A percentile compares a stretch with the other conserved stretches of the same genome.
phyloP scores from a whole-genome alignment of 2,888 invertebrate genomes.

The Drosophila formosana region DNA sequence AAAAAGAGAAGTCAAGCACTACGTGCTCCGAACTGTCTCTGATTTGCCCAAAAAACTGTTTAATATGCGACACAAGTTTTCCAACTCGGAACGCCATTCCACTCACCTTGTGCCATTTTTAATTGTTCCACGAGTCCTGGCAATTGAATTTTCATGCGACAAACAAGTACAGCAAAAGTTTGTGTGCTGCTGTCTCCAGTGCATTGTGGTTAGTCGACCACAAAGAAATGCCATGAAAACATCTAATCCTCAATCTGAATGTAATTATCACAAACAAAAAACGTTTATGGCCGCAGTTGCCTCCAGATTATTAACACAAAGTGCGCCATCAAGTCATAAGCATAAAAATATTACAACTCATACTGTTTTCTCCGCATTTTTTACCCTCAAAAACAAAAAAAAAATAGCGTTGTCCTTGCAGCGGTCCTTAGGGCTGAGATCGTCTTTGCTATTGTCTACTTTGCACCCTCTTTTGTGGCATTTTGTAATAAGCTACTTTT shows the following conservation, averaged over 20 bases:
- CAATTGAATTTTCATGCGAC: slow-evolving; percentile 67
- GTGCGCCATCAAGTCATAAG: slow-evolving; percentile 57
- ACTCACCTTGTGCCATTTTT: slow-evolving; percentile 38
- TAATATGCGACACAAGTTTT: slow-evolving; percentile 63
- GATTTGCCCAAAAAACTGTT: slow-evolving; percentile 45
- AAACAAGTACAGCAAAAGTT: slow-evolving; percentile 43
- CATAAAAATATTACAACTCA: slow-evolving; percentile 63
- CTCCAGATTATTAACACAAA: slow-evolving; percentile 77
- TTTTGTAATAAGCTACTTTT: slow-evolving; percentile 69
- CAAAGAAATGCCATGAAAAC: slow-evolving; percentile 22
- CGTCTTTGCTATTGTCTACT: slow-evolving; percentile 30
- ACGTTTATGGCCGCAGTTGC: slow-evolving; percentile 60
- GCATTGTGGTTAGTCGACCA: slow-evolving; percentile 32
- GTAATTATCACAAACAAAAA: slow-evolving; percentile 72
- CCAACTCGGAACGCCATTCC: slow-evolving; percentile 40
- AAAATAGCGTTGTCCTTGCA: slow-evolving; percentile 18
- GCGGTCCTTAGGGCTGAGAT: slow-evolving; percentile 11
- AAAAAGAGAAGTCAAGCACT: slow-evolving; percentile 47
- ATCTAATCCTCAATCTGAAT: slow-evolving; percentile 67
- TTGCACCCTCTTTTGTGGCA: slow-evolving; percentile 62
- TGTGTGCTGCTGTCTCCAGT: slow-evolving; percentile 17
- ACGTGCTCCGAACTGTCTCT: slow-evolving; percentile 55
- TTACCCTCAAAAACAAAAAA: slow-evolving; percentile 39
- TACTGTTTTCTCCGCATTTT: slow-evolving; percentile 24
- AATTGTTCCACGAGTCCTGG: slow-evolving; percentile 48